These are phyloP conservation scores for Parelbella ahira DNA, from an alignment of 2,888 invertebrate genomes.

Conservation along the genomic window DNA sequence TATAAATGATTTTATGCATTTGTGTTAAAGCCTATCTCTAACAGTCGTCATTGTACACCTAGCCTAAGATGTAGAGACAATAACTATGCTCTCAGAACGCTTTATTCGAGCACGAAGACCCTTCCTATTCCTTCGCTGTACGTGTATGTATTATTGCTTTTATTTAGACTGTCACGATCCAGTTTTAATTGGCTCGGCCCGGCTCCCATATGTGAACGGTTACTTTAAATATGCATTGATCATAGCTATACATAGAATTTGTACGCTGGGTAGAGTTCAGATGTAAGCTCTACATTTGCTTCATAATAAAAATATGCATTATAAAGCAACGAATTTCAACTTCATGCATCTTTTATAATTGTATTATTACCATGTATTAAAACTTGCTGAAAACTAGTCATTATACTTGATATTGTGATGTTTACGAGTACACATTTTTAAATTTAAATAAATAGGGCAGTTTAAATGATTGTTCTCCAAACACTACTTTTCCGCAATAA, in stretches of 20 bases:
- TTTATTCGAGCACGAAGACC: constrained; percentile 32
- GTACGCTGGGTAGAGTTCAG: no score
- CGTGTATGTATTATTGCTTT: constrained; percentile 23
- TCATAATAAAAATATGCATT: no score
- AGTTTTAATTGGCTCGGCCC: constrained; percentile 25
- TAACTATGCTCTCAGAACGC: constrained; percentile 40
- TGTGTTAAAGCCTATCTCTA: not conserved
- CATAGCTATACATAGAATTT: constrained; percentile 15
- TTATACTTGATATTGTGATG: no score
- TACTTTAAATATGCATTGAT: constrained; percentile 24
- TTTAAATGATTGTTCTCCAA: no score
- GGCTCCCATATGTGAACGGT: constrained; percentile 24
- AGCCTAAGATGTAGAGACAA: constrained; percentile 28
- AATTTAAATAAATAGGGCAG: no score
- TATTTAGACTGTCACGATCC: constrained; percentile 29
- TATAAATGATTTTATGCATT: no score
- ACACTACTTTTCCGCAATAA: not conserved
- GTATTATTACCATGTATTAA: no score
- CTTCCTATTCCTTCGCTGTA: constrained; percentile 35
- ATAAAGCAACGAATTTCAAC: no score
- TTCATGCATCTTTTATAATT: no score
- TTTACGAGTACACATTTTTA: no score
- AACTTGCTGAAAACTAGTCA: no score
- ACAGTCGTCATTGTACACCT: constrained; percentile 1
- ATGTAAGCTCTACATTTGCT: no score